Evolutionary conservation across 1,140 invertebrate species (phyloP).

Genomic region (Prorops nasuta): DNA sequence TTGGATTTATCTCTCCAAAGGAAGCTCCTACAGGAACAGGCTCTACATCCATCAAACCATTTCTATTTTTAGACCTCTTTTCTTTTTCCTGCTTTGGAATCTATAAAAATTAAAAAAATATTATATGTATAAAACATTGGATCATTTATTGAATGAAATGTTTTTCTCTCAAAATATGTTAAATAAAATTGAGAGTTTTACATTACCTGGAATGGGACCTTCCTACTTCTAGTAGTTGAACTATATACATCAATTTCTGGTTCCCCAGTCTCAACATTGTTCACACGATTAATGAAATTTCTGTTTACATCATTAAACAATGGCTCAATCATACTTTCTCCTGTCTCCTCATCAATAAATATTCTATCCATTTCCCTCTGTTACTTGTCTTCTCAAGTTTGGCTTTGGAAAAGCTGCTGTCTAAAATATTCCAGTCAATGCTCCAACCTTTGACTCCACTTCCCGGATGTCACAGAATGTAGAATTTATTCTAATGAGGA

Average conservation of each 20-base stretch:
- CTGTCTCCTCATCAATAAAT: constrained; percentile 44
- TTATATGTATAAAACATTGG: neutral
- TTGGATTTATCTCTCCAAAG: constrained; percentile 43
- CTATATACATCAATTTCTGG: constrained; percentile 30
- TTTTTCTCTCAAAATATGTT: neutral
- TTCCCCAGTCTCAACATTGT: constrained; percentile 46
- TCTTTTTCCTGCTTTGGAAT: constrained; percentile 44
- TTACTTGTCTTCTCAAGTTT: too few relatives aligned
- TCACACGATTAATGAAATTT: constrained; percentile 6
- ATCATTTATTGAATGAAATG: neutral
- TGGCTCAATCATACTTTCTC: constrained; percentile 32
- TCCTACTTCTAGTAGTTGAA: constrained; percentile 14
- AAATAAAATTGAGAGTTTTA: constrained; percentile 1
- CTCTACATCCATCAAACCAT: constrained; percentile 23
- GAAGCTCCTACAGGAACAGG: constrained; percentile 37
- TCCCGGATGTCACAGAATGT: constrained; percentile 30
- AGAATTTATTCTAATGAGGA: constrained; percentile 25
- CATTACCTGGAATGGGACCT: constrained; percentile 42
- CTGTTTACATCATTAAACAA: neutral
- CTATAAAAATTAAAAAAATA: constrained; percentile 22
- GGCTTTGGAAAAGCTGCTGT: too few relatives aligned
- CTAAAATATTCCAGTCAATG: constrained; percentile 7
- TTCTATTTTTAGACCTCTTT: constrained; percentile 20
- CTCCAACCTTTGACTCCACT: constrained; percentile 35
- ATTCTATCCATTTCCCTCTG: constrained; percentile 24